These are phyloP conservation scores for Bombus confusus DNA, from an alignment of 1,140 invertebrate species.

Conservation along the genomic window DNA sequence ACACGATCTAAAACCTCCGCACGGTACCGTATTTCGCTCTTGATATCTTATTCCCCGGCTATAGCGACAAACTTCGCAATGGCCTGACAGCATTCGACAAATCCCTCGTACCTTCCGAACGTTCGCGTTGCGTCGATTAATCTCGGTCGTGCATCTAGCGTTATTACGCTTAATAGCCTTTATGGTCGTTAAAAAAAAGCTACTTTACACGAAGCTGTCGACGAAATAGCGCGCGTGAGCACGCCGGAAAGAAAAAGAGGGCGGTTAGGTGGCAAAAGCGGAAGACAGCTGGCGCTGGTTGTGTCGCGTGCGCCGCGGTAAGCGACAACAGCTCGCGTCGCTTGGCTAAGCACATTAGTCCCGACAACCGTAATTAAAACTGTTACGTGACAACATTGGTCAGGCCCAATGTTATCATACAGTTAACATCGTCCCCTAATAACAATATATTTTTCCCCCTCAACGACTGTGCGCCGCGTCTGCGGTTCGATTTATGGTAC, in stretches of 20 bases:
- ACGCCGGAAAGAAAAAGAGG: conserved; percentile 6
- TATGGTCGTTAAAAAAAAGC: conserved; percentile 19
- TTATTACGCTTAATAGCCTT: conserved; percentile 9
- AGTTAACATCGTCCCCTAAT: conserved; percentile 43
- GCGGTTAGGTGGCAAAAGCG: conserved; percentile 31
- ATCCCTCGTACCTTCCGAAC: not conserved
- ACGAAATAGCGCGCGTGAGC: conserved; percentile 17
- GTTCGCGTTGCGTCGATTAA: conserved; percentile 7
- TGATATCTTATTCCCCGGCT: not conserved
- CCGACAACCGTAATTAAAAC: conserved; percentile 67
- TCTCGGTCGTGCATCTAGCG: conserved; percentile 9
- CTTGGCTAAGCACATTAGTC: conserved; percentile 67
- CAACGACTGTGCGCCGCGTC: not conserved
- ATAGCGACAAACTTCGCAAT: not conserved
- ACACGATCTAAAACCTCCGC: not conserved
- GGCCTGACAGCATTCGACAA: too few relatives aligned
- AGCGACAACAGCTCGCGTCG: conserved; percentile 64
- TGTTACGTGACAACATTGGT: conserved; percentile 63
- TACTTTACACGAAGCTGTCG: conserved; percentile 25
- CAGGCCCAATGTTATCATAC: conserved; percentile 17
- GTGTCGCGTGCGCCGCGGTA: conserved; percentile 63
- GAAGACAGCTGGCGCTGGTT: conserved; percentile 61
- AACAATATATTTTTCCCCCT: conserved; percentile 43
- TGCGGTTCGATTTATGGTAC: conserved; percentile 24
- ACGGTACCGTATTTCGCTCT: not conserved